Percentiles rank a stretch among this genome's conserved stretches.
Conservation (phyloP, 1,140 invertebrate genomes). For the Theocolax elegans region DNA sequence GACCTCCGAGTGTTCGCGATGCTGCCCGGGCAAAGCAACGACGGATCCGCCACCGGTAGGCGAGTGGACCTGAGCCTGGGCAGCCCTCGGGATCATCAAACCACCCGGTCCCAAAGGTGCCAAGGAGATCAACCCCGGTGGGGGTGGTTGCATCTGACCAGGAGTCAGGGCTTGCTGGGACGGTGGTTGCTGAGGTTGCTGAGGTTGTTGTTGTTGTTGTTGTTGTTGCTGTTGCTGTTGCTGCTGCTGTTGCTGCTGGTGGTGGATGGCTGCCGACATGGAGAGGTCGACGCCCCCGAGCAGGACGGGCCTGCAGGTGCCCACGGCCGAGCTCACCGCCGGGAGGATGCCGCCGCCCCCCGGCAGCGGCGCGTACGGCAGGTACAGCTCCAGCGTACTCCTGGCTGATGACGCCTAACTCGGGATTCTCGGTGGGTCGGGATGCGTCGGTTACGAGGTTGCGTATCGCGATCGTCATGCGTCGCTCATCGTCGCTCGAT, state of each 20-base stretch:
- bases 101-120: neutral
- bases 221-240: neutral
- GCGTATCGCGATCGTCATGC: neutral
- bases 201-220: neutral
- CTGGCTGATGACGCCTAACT: slow-evolving; percentile 29
- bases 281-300: slow-evolving; percentile 63
- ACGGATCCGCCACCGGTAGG: too few relatives aligned
- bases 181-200: too few relatives aligned
- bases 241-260: slow-evolving; percentile 60
- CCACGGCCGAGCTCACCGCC: slow-evolving; percentile 58
- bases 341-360: slow-evolving; percentile 63
- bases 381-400: slow-evolving; percentile 65
- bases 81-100: neutral
- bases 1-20: slow-evolving; percentile 53
- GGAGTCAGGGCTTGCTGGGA: slow-evolving; percentile 42
- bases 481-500: too few relatives aligned
- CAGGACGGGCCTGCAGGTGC: slow-evolving; percentile 54
- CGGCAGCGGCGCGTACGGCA: slow-evolving; percentile 67
- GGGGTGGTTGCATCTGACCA: neutral
- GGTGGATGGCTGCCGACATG: slow-evolving; percentile 56
- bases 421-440: neutral
- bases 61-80: neutral
- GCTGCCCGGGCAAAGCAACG: slow-evolving; percentile 51
- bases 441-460: neutral
- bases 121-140: neutral